Evolutionary conservation across 2,888 invertebrate genomes (phyloP), one percentile per base, ranked within the genome.

Genomic region (Lathronympha strigana): DNA sequence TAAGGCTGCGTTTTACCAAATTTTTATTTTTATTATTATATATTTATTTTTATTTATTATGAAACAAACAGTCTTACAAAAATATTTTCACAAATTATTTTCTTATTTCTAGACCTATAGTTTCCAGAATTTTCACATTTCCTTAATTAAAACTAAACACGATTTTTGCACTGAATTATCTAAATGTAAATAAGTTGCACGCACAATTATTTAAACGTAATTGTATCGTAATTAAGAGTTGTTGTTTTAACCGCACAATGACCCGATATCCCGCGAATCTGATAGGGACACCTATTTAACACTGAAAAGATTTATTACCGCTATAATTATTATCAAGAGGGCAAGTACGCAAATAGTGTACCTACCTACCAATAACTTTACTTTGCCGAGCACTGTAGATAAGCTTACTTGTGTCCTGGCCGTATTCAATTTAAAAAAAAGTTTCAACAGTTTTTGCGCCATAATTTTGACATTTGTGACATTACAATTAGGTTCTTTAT

Each of bases 271-370:
- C 67, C 36, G 40, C 67, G 53, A 17, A 63, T 67, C 63, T 33
- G 58, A 67, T 67, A 53, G 45, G 47, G 31, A 54, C 54, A 63
- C 63, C 15, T 62, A 66, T 61, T 66, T 61, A 66, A 63, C 57
- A 31, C 45, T 63, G 43, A 60, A 63, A 17, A 63, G 58, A 63
- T 63, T 53, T 63, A 67, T 67, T 67, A 57, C 47, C n/a, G 38
- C 5, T 45, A 33, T 31, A 45, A 57, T 57, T 71, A 78, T 82
- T 87, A 88, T 87, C 87, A 73, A 72, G 80, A 80, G 77, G 77
- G 75, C 82, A 83, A 81, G 80, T 78, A 83, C 73, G 75, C 81
- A 83, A 82, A 82, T 78, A 83, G 73, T 75, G 73, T n/a, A n/a
- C n/a, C n/a, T n/a, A 74, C 76, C 74, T 71, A 75, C 75, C 74